phyloP scores from a whole-genome alignment of 2,113 vertebrate species.

The Speoplatyrhinus poulsoni region DNA sequence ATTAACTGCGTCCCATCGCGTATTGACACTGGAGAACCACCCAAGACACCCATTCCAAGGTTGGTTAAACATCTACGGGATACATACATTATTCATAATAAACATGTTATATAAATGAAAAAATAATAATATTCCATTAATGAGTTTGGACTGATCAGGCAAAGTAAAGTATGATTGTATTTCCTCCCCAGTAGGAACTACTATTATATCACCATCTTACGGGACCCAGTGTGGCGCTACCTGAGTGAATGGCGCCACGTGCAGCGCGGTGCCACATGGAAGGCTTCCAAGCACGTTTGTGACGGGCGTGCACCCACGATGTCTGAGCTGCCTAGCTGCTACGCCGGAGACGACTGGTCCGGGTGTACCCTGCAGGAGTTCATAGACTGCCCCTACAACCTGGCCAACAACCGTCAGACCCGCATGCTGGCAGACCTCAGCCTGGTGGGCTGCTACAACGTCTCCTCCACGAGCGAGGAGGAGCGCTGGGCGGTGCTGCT shows the following conservation, averaged over 20 bases:
- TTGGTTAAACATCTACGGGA: slow-evolving; percentile 54
- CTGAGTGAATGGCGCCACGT: slow-evolving; percentile 97
- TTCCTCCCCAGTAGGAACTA: slow-evolving; percentile 81
- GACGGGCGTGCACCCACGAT: slow-evolving; percentile 90
- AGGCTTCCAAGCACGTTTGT: slow-evolving; percentile 92
- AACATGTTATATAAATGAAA: no score
- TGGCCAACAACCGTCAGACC: slow-evolving; percentile 95
- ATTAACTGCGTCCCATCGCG: slow-evolving; percentile 86
- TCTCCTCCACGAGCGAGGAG: slow-evolving; percentile 89
- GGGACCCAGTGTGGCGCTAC: slow-evolving; percentile 94
- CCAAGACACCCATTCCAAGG: slow-evolving; percentile 79
- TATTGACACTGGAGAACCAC: slow-evolving; percentile 80
- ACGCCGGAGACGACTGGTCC: slow-evolving; percentile 93
- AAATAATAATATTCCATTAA: no score
- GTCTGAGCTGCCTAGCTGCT: slow-evolving; percentile 93
- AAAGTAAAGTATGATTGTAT: not conserved
- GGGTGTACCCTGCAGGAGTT: slow-evolving; percentile 93
- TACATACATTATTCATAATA: no score
- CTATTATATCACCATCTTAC: slow-evolving; percentile 96
- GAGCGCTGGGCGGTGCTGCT: slow-evolving; percentile 89
- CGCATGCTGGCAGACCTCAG: slow-evolving; percentile 97
- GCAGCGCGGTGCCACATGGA: slow-evolving; percentile 95
- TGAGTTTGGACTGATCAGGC: no score
- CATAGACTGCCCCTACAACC: slow-evolving; percentile 95
- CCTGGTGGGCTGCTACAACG: slow-evolving; percentile 95